Evolutionary conservation across 2,888 invertebrate species (phyloP).

Genomic region (Nemapogon koenigi): DNA sequence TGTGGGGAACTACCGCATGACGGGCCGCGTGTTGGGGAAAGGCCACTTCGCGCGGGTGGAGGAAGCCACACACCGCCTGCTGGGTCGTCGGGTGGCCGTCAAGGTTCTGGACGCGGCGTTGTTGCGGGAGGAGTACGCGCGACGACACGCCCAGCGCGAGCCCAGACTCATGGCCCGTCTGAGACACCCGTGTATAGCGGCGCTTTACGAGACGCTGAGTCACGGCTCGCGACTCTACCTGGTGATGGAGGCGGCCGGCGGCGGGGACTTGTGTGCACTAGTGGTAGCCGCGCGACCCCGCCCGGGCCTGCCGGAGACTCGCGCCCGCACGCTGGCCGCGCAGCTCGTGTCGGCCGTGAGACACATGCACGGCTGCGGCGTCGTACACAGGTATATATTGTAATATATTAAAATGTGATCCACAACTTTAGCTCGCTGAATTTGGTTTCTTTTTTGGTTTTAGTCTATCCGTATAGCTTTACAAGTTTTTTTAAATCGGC

Average conservation of each 20-base stretch:
- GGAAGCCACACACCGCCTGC: slow-evolving; percentile 72
- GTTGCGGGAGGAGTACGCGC: slow-evolving; percentile 76
- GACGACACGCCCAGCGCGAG: slow-evolving; percentile 74
- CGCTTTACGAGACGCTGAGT: slow-evolving; percentile 76
- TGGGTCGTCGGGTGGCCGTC: slow-evolving; percentile 73
- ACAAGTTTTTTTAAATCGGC: too few relatives aligned
- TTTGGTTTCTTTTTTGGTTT: not conserved
- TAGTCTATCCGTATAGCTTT: too few relatives aligned
- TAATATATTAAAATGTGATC: too few relatives aligned
- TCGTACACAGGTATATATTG: slow-evolving; percentile 77
- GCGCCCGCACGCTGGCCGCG: slow-evolving; percentile 63
- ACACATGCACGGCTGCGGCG: slow-evolving; percentile 71
- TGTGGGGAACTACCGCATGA: slow-evolving; percentile 77
- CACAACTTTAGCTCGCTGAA: not conserved
- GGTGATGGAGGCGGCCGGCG: slow-evolving; percentile 75
- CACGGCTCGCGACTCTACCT: slow-evolving; percentile 75
- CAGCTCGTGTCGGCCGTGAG: slow-evolving; percentile 72
- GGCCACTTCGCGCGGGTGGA: slow-evolving; percentile 80
- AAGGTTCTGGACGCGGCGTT: slow-evolving; percentile 76
- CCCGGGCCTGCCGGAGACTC: slow-evolving; percentile 59
- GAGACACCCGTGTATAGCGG: slow-evolving; percentile 75
- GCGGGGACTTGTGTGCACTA: slow-evolving; percentile 73
- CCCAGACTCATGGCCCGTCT: slow-evolving; percentile 73
- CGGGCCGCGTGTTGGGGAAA: slow-evolving; percentile 73
- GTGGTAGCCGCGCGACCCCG: slow-evolving; percentile 62